phyloP scores from a whole-genome alignment of 2,888 invertebrate genomes.

The Caenorhabditis sp. region DNA sequence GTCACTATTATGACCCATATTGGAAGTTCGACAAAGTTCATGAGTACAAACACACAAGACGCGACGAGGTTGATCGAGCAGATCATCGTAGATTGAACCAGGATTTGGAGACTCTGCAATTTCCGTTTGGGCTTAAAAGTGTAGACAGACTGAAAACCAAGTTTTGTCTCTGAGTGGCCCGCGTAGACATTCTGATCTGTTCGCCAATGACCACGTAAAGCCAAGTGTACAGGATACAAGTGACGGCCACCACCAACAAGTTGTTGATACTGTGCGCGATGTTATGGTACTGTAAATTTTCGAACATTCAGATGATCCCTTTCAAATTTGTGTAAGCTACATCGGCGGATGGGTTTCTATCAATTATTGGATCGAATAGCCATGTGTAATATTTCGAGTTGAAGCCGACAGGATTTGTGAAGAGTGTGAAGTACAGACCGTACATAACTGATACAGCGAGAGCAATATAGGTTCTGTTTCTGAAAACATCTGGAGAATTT shows the following conservation, averaged over 20 bases:
- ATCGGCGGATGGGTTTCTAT: not conserved
- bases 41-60: conserved; percentile 17
- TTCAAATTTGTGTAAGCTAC: too few species aligned
- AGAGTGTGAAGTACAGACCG: conserved; percentile 1
- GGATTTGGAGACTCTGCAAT: conserved; percentile 31
- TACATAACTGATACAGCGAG: conserved; percentile 16
- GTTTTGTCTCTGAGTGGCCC: conserved; percentile 2
- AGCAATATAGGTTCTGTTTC: not conserved
- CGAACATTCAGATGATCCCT: not conserved
- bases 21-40: conserved; percentile 18
- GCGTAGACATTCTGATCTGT: conserved; percentile 11
- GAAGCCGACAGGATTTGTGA: conserved; percentile 16
- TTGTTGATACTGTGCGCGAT: conserved; percentile 30
- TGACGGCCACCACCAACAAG: conserved; percentile 19
- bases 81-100: conserved; percentile 25
- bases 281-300: not conserved
- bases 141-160: not conserved
- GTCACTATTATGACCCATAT: conserved; percentile 6
- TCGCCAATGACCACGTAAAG: conserved; percentile 9
- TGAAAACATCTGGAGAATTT: not conserved
- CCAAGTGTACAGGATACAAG: conserved; percentile 10
- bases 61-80: conserved; percentile 25
- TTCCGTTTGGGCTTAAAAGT: not conserved
- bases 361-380: conserved; percentile 26
- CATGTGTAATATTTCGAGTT: conserved; percentile 24